Conservation (phyloP, 2,797 vertebrate genomes). For the Malacoraja senta region DNA sequence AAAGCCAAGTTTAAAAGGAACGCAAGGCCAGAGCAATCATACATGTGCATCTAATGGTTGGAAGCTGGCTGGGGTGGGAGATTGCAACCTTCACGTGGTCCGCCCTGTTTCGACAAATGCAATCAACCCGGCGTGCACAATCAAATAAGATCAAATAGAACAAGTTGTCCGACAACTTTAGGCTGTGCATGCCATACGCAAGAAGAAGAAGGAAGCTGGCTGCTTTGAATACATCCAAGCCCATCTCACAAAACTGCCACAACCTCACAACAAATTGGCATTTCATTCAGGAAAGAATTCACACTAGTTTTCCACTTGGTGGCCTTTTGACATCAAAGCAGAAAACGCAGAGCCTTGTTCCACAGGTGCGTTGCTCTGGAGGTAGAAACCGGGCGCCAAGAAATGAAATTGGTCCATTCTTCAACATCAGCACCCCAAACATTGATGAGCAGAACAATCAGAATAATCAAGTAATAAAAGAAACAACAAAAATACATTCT, state of each 20-base stretch:
- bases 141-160: no score
- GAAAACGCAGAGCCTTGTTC: not conserved
- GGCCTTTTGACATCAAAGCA: not conserved
- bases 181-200: no score
- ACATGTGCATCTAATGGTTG: not conserved
- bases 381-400: not conserved
- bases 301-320: not conserved
- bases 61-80: not conserved
- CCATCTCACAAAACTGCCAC: not conserved
- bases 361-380: not conserved
- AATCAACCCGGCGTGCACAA: no score
- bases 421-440: not conserved
- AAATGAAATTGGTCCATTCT: not conserved
- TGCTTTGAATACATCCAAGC: not conserved
- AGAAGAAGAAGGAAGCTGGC: no score
- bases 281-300: not conserved
- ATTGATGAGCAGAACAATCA: not conserved
- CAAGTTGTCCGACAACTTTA: no score
- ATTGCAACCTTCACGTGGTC: no score
- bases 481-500: not conserved
- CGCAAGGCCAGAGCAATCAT: not conserved
- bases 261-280: not conserved
- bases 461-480: not conserved
- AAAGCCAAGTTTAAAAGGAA: not conserved
- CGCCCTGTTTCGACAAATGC: no score